A percentile compares a stretch with the other conserved stretches of the same genome.
Evolutionary conservation across 2,888 invertebrate species (phyloP).

Genomic region (Glyphotaelius pellucidus): DNA sequence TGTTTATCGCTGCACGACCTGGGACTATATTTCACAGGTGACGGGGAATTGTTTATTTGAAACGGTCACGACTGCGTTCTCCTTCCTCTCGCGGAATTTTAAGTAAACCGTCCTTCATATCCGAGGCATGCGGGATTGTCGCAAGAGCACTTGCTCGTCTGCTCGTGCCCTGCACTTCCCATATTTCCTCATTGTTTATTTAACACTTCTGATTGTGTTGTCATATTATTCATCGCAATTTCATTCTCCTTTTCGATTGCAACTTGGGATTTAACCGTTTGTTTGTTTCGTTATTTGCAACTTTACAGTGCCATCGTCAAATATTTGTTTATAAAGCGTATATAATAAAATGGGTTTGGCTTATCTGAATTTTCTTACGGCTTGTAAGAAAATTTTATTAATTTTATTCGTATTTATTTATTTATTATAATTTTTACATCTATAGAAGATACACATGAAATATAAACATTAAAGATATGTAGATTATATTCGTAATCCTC

Average conservation of each 20-base stretch:
- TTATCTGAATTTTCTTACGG: background rate
- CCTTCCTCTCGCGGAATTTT: conserved; percentile 22
- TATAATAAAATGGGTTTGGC: background rate
- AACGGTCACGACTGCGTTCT: conserved; percentile 34
- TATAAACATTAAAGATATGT: too few relatives aligned
- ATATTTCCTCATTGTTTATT: conserved; percentile 2
- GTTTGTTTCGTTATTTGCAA: background rate
- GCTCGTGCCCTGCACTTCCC: background rate
- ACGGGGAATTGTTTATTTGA: conserved; percentile 45
- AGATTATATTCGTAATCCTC: too few relatives aligned
- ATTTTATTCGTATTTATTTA: too few relatives aligned
- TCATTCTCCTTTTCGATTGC: background rate
- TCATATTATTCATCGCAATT: background rate
- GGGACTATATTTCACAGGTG: conserved; percentile 44
- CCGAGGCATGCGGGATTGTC: conserved; percentile 16
- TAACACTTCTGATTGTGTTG: background rate
- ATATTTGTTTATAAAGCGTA: background rate
- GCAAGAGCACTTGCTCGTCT: background rate
- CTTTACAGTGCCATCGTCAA: background rate
- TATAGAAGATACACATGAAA: too few relatives aligned
- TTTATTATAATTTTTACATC: too few relatives aligned
- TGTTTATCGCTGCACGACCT: conserved; percentile 31
- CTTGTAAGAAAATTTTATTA: background rate
- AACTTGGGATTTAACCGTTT: background rate
- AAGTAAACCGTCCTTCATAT: conserved; percentile 32